Conservation (phyloP, 2,888 invertebrate species). For the Capitulum mitella region DNA sequence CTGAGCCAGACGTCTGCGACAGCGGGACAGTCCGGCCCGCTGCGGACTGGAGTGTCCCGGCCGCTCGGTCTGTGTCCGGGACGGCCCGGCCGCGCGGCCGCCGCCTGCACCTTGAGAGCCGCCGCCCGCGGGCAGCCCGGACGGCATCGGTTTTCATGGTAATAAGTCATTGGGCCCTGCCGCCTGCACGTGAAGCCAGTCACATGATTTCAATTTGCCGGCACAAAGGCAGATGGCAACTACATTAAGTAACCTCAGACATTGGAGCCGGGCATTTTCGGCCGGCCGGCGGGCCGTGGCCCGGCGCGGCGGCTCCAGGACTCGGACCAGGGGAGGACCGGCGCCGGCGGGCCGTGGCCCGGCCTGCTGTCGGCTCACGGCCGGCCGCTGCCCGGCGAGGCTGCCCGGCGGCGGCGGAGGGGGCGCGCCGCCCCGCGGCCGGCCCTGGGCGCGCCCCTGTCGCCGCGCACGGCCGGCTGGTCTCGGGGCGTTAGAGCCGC, state of each 20-base stretch:
- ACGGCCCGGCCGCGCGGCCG: too few relatives aligned
- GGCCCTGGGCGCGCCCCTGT: not conserved
- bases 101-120: too few relatives aligned
- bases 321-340: too few relatives aligned
- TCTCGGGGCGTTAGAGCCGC: not conserved
- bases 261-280: not conserved
- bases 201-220: not conserved
- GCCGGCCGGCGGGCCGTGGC: not conserved
- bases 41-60: too few relatives aligned
- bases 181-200: not conserved
- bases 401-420: too few relatives aligned
- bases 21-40: too few relatives aligned
- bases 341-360: not conserved
- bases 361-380: not conserved
- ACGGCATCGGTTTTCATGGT: not conserved
- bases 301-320: too few relatives aligned
- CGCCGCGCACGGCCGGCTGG: not conserved
- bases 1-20: too few relatives aligned
- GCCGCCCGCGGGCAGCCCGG: too few relatives aligned
- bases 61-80: too few relatives aligned
- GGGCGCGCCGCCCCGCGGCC: too few relatives aligned
- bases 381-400: too few relatives aligned
- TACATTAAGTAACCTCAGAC: not conserved
- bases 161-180: not conserved
- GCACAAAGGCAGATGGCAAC: not conserved